Percentiles rank a stretch among this genome's conserved stretches.
Conservation (phyloP, 2,113 vertebrate genomes). For the Leucosticte australis region DNA sequence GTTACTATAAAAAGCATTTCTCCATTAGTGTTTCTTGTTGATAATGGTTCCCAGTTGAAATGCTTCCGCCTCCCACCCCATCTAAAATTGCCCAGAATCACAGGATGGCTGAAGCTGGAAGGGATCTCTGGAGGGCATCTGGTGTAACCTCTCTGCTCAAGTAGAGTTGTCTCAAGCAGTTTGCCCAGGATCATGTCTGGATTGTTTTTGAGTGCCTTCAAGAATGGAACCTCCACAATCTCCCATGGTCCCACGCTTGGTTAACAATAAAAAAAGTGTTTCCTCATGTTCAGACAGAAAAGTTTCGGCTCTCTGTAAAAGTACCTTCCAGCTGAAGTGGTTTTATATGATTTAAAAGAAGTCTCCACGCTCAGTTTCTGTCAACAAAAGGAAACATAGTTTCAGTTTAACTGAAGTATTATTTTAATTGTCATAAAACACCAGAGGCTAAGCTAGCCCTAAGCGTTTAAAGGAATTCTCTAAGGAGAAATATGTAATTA, state of each 20-base stretch:
- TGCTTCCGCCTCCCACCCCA: fast-evolving
- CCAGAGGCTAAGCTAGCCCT: not conserved
- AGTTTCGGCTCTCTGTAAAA: not conserved
- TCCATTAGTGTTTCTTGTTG: not conserved
- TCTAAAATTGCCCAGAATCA: not conserved
- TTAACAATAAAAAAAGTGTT: not conserved
- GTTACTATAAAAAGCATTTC: not conserved
- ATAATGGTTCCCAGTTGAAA: not conserved
- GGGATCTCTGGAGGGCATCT: not conserved
- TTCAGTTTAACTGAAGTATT: not conserved
- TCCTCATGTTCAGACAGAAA: not conserved
- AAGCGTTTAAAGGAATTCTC: not conserved
- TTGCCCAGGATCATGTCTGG: not conserved
- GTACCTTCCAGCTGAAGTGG: not conserved
- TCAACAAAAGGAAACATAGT: not conserved
- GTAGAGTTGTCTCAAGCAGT: not conserved
- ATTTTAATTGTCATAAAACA: not conserved
- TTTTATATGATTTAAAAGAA: not conserved
- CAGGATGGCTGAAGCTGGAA: not conserved
- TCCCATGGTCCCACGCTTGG: not conserved
- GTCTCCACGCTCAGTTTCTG: not conserved
- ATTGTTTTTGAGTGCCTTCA: not conserved
- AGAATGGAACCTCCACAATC: not conserved
- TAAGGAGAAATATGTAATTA: not conserved
- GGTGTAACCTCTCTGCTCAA: not conserved